Percentiles rank a stretch among this genome's conserved stretches.
phyloP scores from a whole-genome alignment of 1,140 invertebrate genomes.

The Ostrea denselamellosa region DNA sequence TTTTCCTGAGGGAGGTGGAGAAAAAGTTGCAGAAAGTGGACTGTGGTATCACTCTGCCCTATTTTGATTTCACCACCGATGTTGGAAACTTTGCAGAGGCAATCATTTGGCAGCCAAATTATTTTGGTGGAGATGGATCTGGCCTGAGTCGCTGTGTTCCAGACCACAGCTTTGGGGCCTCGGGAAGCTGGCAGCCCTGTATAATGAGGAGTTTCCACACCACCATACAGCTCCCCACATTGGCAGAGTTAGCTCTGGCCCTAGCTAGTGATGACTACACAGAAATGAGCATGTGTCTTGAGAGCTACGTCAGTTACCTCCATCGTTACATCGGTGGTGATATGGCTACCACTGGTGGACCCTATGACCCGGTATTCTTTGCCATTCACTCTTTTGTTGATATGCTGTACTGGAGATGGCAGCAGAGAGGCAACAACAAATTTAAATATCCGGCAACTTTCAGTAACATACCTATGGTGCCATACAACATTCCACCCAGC shows the following conservation, averaged over 20 bases:
- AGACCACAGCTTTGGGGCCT: conserved; percentile 72
- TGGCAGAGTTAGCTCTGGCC: conserved; percentile 71
- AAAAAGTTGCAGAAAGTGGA: conserved; percentile 73
- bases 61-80: conserved; percentile 77
- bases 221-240: conserved; percentile 70
- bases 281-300: conserved; percentile 73
- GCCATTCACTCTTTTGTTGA: conserved; percentile 74
- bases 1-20: conserved; percentile 71
- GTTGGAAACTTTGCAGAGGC: conserved; percentile 71
- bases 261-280: conserved; percentile 70
- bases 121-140: conserved; percentile 72
- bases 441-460: conserved; percentile 73
- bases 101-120: conserved; percentile 75
- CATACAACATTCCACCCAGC: conserved; percentile 73
- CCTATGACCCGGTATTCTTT: conserved; percentile 75
- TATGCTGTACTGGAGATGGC: conserved; percentile 76
- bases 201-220: conserved; percentile 71
- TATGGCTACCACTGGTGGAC: conserved; percentile 70
- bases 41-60: conserved; percentile 73
- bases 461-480: conserved; percentile 74
- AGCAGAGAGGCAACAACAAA: conserved; percentile 69
- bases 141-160: conserved; percentile 66
- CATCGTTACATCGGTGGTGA: conserved; percentile 75
- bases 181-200: conserved; percentile 73
- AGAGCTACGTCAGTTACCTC: conserved; percentile 68